Evolutionary conservation across 1,140 invertebrate species (phyloP), one percentile per base, ranked within the genome.

Genomic region (Oppia nitens): DNA sequence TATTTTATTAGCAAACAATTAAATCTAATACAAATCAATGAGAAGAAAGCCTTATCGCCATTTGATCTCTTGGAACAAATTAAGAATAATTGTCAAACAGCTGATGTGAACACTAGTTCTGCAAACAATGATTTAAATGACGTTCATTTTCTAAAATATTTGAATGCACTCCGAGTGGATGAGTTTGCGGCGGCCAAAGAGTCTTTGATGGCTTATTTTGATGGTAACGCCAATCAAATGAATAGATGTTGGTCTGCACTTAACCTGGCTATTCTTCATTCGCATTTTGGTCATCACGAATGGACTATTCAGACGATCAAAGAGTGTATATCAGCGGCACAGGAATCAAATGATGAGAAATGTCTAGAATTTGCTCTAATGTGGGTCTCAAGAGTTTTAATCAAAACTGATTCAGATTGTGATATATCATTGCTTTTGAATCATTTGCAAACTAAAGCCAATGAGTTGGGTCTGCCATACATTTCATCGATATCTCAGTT

Each of bases 201-300:
- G 27, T 47, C 27, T 47, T 45, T 63, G n/a, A 27, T 54, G 6
- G 57, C 60, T n/a, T 63, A 61, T 53, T 63, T 63, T 58, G 62
- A 63, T 55, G 48, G 53, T 12, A 26, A 23, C 23, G 12, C 54
- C 17, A 32, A 57, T 47, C 27, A 51, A 21, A 20, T n/a, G 20
- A 57, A 49, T 45, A 27, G 32, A 17, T 61, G 62, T 53, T 63
- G 59, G 59, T 32, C 62, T 17, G 60, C 62, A 24, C 29, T 63
- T 1, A 63, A 63, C 49, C 45, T 53, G 14, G 59, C 62, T 3
- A 58, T 62, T 1, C 53, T 60, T 29, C 45, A 62, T 23, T 47
- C 28, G n/a, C 59, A 63, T 28, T 61, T 62, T 50, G 27, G 26
- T 1, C 55, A 62, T 25, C 26, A 58, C 27, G 48, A 47, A 14